A percentile compares a stretch with the other conserved stretches of the same genome.
Evolutionary conservation across 2,113 vertebrate genomes (phyloP).

Genomic region (Sinocyclocheilus anophthalmus): DNA sequence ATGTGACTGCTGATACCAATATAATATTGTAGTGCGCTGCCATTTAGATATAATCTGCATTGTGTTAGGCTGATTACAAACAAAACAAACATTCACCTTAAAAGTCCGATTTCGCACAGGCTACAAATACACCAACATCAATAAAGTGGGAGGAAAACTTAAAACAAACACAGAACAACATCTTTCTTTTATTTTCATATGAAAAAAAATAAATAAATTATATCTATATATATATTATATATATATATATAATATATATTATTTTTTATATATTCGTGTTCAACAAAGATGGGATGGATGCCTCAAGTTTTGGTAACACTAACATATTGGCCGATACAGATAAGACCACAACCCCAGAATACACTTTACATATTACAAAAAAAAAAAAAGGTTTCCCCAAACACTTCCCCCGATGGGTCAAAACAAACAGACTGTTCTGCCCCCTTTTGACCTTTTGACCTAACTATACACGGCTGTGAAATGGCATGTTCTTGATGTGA

Average conservation of each 20-base stretch:
- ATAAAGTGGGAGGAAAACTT: too few species aligned
- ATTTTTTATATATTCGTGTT: neutral
- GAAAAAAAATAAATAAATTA: too few species aligned
- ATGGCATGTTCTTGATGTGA: conserved; percentile 8
- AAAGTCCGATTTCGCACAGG: neutral
- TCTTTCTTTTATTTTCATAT: too few species aligned
- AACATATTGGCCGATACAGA: neutral
- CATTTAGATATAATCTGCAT: neutral
- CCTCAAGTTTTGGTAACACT: neutral
- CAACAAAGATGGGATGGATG: neutral
- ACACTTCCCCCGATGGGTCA: neutral
- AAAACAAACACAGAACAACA: too few species aligned
- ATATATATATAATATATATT: too few species aligned
- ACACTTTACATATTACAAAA: neutral
- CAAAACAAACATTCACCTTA: neutral
- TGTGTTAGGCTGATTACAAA: neutral
- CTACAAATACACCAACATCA: too few species aligned
- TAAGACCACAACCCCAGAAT: neutral
- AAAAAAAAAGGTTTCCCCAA: neutral
- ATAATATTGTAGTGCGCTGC: neutral
- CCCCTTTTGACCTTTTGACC: neutral
- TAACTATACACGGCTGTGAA: neutral
- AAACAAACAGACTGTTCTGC: neutral
- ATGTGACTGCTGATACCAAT: neutral
- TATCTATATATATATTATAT: too few species aligned